Evolutionary conservation across 2,888 invertebrate species (phyloP), one percentile per base, ranked within the genome.

Genomic region (Furcula furcula): DNA sequence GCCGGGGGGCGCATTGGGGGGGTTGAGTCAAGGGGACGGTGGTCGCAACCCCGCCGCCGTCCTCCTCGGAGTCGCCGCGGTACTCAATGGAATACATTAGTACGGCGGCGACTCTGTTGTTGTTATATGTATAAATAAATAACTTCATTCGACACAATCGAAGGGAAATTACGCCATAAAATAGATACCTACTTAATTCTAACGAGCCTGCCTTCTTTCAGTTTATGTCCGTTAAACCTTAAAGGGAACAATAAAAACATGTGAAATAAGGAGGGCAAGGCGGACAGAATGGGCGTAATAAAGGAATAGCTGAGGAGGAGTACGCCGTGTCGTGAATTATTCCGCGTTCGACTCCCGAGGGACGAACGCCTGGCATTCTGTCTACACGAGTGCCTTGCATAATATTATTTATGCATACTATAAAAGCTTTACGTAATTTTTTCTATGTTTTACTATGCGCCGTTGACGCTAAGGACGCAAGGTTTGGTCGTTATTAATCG

Each of bases 251-350:
- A 76, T 77, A 77, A 75, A 76, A 76, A 53, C 65, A 69, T 60
- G 64, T 61, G 63, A 65, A 74, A 66, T 70, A 74, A 74, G 67
- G 66, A 58, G n/a, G 55, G 51, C 50, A 49, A 53, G 52, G 59
- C 64, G 66, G 55, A 55, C 48, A 50, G 65, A 72, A 74, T 72
- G 69, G 64, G 65, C 68, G 73, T 75, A 78, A 81, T 82, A 81
- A 80, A 79, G 74, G 74, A 79, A 79, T 76, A 71, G 66, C 78
- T 73, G 41, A 47, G 54, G 59, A 69, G 63, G 65, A 64, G 65
- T 61, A 65, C 55, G 64, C 56, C 37, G 40, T 13, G 26, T 7
- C 64, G 61, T 71, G 62, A 76, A 77, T 77, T 75, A 75, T 76
- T 71, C 64, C 56, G 61, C 55, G 58, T 69, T 65, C 65, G 63